Conservation (phyloP, 2,888 invertebrate species). For the Leptinotarsa haldemani region DNA sequence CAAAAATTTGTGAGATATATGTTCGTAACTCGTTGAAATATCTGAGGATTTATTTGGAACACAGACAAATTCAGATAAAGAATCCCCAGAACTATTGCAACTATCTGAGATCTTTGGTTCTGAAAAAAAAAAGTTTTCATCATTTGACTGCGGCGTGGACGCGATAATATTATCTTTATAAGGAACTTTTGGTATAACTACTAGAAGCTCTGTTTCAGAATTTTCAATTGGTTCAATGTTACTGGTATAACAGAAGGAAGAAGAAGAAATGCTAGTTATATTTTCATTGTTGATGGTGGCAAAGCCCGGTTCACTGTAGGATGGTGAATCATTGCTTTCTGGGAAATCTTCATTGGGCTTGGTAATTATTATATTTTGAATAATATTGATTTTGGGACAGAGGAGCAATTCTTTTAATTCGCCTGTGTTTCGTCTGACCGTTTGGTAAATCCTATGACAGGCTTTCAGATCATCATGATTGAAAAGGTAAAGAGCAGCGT, state of each 20-base stretch:
- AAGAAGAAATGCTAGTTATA: background rate
- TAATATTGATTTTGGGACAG: background rate
- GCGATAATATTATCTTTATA: conserved; percentile 1
- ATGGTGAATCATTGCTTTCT: background rate
- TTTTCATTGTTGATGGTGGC: background rate
- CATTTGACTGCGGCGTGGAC: background rate
- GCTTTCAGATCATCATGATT: background rate
- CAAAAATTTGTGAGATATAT: background rate
- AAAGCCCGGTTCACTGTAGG: background rate
- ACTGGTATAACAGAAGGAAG: background rate
- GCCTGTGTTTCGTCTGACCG: conserved; percentile 1
- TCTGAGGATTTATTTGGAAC: conserved; percentile 13
- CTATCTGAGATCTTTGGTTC: background rate
- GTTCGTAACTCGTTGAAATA: conserved; percentile 20
- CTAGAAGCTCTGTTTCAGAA: background rate
- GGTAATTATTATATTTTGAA: conserved; percentile 6
- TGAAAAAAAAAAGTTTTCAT: background rate
- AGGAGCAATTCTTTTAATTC: background rate
- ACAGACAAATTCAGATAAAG: background rate
- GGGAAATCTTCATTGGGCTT: background rate
- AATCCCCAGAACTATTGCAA: background rate
- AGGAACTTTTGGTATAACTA: background rate
- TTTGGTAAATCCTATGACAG: conserved; percentile 1
- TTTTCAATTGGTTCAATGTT: background rate
- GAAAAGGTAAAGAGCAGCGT: conserved; percentile 2